These are phyloP conservation scores for Triops longicaudatus DNA, from an alignment of 1,140 invertebrate species.

Conservation along the genomic window DNA sequence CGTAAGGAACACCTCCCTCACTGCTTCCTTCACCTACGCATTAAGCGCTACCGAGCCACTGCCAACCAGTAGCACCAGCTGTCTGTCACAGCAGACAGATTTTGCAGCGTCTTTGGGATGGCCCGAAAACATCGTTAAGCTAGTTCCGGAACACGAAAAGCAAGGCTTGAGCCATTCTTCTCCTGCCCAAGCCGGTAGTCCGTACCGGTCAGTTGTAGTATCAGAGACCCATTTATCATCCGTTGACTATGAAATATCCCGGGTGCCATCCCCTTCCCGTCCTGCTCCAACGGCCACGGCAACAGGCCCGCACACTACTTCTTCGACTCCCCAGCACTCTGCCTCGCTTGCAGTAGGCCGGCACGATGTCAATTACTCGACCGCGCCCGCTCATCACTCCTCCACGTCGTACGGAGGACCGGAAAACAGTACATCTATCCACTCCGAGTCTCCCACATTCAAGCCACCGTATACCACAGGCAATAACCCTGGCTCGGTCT, in stretches of 20 bases:
- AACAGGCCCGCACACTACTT: background rate
- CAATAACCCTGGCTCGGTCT: background rate
- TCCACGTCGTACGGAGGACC: background rate
- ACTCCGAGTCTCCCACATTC: background rate
- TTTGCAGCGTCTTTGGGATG: background rate
- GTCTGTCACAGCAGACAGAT: background rate
- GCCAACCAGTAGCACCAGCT: background rate
- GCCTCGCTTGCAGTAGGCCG: background rate
- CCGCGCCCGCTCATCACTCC: background rate
- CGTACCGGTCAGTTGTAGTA: background rate
- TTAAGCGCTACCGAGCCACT: background rate
- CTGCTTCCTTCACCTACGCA: background rate
- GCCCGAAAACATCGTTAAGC: background rate
- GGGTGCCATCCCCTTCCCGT: background rate
- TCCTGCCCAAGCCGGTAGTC: background rate
- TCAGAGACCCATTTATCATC: background rate
- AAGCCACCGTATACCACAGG: background rate
- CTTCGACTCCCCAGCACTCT: constrained; percentile 9
- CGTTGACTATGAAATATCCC: background rate
- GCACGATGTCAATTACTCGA: background rate
- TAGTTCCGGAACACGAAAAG: background rate
- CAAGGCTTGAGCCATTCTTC: background rate
- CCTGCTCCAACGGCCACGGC: background rate
- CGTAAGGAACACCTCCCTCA: background rate
- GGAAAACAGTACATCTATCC: background rate